phyloP scores from a whole-genome alignment of 2,888 invertebrate species.

The Pseudoips prasinana region DNA sequence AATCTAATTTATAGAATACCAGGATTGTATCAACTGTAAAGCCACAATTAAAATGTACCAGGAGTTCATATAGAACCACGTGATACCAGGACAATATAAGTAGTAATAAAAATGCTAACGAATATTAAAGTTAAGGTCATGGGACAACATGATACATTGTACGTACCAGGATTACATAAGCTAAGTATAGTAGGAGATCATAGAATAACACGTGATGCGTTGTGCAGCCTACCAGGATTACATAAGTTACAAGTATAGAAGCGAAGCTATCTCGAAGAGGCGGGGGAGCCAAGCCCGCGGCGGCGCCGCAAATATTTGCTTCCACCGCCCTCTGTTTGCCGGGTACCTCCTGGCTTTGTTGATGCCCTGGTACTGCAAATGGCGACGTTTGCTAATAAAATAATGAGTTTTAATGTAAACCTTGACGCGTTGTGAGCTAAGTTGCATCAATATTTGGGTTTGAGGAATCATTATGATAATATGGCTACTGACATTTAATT shows the following conservation, averaged over 20 bases:
- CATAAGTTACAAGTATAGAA: conserved; percentile 48
- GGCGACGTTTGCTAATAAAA: conserved; percentile 2
- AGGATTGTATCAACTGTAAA: no score
- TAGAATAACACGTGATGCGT: conserved; percentile 26
- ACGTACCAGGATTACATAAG: no score
- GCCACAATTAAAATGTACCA: no score
- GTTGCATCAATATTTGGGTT: conserved; percentile 5
- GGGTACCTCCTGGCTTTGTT: conserved; percentile 49
- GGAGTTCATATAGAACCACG: no score
- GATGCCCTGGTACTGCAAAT: conserved; percentile 41
- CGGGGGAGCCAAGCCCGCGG: conserved; percentile 41
- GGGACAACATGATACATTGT: no score
- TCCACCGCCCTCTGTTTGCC: conserved; percentile 56
- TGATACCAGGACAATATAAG: no score
- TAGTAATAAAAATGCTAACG: no score
- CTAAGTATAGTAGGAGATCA: conserved; percentile 27
- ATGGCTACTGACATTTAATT: no score
- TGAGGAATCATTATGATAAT: no score
- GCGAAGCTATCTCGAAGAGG: conserved; percentile 42
- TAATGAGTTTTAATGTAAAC: conserved; percentile 13
- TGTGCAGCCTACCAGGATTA: conserved; percentile 45
- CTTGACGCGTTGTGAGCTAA: conserved; percentile 15
- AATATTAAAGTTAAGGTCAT: no score
- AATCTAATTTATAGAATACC: no score
- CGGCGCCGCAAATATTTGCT: conserved; percentile 54